These are phyloP conservation scores for Anorthoa munda DNA, from an alignment of 2,888 invertebrate species.

Conservation along the genomic window DNA sequence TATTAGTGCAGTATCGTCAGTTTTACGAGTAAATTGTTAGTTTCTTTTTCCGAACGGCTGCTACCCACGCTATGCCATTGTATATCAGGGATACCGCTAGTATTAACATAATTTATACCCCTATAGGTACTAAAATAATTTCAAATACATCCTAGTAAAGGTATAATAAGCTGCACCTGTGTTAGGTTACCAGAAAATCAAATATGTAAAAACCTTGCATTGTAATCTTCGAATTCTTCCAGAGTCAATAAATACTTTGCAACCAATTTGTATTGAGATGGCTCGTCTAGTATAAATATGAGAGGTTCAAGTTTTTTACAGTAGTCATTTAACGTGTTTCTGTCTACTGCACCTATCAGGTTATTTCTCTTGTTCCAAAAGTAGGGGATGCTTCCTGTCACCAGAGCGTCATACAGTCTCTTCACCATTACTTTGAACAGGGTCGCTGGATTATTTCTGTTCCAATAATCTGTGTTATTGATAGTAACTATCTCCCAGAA, in stretches of 20 bases:
- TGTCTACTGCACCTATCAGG: constrained; percentile 77
- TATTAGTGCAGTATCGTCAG: too few species aligned
- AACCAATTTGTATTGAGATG: constrained; percentile 73
- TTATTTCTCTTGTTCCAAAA: constrained; percentile 89
- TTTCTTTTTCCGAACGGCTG: too few species aligned
- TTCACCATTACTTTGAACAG: constrained; percentile 84
- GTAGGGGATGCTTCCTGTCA: constrained; percentile 77
- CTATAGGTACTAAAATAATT: background rate
- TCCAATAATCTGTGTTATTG: constrained; percentile 76
- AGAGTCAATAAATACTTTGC: constrained; percentile 78
- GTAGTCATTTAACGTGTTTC: constrained; percentile 68
- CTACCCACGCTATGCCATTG: too few species aligned
- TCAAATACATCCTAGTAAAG: background rate
- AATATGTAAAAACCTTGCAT: constrained; percentile 68
- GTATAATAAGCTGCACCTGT: background rate
- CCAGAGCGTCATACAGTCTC: constrained; percentile 78
- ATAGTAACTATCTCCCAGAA: constrained; percentile 80
- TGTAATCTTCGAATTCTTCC: constrained; percentile 75
- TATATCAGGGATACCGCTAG: too few species aligned
- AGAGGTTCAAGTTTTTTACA: constrained; percentile 73
- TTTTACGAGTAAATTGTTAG: too few species aligned
- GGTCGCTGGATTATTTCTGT: constrained; percentile 69
- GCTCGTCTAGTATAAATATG: constrained; percentile 70
- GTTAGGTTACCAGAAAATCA: constrained; percentile 28
- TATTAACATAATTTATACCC: too few species aligned